A percentile compares a stretch with the other conserved stretches of the same genome.
Conservation (phyloP, 2,113 vertebrate species). For the Delphinapterus leucas region DNA sequence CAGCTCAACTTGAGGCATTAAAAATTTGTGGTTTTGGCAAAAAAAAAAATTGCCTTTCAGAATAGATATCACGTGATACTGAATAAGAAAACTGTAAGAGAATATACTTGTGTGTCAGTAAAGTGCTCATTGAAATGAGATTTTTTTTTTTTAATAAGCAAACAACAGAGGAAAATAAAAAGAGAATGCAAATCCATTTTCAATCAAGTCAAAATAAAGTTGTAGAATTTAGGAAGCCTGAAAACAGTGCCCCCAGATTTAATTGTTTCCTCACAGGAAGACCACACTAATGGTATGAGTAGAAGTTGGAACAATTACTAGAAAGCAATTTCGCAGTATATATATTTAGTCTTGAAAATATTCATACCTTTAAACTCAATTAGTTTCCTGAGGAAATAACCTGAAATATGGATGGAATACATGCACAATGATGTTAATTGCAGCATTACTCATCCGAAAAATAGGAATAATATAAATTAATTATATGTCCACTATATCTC, state of each 20-base stretch:
- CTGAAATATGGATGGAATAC: neutral
- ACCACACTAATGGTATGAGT: neutral
- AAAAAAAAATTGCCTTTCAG: slow-evolving; percentile 2
- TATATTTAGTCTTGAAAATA: neutral
- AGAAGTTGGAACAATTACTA: neutral
- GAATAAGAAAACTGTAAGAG: slow-evolving; percentile 40
- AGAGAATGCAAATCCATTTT: neutral
- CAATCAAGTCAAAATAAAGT: slow-evolving; percentile 28
- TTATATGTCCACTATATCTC: neutral
- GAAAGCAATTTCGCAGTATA: neutral
- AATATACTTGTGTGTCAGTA: slow-evolving; percentile 14
- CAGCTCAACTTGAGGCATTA: slow-evolving; percentile 47
- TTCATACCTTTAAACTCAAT: neutral
- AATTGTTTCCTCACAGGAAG: neutral
- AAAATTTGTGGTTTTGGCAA: neutral
- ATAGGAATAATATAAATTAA: neutral
- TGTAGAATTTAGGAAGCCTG: neutral
- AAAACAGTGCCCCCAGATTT: neutral
- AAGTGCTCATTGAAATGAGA: slow-evolving; percentile 13
- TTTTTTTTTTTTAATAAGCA: slow-evolving; percentile 22
- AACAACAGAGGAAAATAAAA: slow-evolving; percentile 35
- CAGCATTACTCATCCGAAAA: neutral
- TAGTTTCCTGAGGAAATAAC: neutral
- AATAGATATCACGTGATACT: neutral
- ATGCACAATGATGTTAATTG: neutral